Base-by-base conservation (phyloP, 1,140 invertebrate species). In the Brachionus rotundiformis region DNA sequence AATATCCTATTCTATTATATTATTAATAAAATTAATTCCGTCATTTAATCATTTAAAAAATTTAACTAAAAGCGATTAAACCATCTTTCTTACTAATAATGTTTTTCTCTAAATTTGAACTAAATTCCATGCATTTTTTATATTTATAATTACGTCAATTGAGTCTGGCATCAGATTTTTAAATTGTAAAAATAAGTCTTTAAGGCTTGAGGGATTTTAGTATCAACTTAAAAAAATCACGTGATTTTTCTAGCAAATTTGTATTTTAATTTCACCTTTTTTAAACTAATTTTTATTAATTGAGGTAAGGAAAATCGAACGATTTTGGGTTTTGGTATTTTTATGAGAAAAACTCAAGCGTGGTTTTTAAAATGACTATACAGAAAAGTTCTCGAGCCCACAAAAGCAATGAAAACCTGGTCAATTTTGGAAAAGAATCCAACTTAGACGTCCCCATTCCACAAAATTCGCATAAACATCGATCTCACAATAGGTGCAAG, bases 191-290 rank as follows among this genome's bases (percentile, higher is more conserved):
- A 54, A 54, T 11, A 41, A 41, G 0, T 8, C 47, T 25, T 54
- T 19, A 54, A 54, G 47, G 47, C 47, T 54, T 54, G 19, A 54
- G 0, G 23, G 5, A 5, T 19, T 54, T 54, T 23, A n/a, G n/a
- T n/a, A n/a, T 54, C 10, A 54, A 19, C n/a, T n/a, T n/a, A 54
- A n/a, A 54, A 54, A 54, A 19, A 54, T 54, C 47, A 54, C 19
- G 47, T 54, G 47, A 54, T 54, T 23, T n/a, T 19, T 49, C n/a
- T 49, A 54, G 23, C 47, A 54, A 54, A 54, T 54, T 54, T 54
- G 47, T 54, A 39, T 10, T 39, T 54, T 54, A 19, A 19, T 54
- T 54, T 54, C 47, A 54, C 47, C n/a, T 54, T 49, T 54, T 19
- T 39, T 39, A 10, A 10, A 10, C 13, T 39, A 54, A 19, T 19